Conservation (phyloP, 2,888 invertebrate genomes). For the Isoperla grammatica region DNA sequence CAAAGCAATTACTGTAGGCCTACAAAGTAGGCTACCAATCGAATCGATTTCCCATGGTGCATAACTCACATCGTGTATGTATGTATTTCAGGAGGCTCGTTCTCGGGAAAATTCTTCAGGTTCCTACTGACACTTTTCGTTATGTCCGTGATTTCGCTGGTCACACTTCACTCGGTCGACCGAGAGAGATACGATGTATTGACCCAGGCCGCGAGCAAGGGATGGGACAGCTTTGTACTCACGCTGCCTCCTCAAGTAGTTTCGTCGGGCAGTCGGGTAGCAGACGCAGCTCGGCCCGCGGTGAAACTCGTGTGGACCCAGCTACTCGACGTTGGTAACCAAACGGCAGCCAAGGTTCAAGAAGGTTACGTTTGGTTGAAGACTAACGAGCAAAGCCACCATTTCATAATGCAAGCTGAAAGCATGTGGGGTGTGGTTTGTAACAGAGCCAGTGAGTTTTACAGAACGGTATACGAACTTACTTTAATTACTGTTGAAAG, state of each 20-base stretch:
- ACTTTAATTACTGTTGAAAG: conserved; percentile 25
- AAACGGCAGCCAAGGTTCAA: conserved; percentile 13
- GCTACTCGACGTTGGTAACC: conserved; percentile 1
- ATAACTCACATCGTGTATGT: too few species aligned
- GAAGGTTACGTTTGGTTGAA: conserved; percentile 14
- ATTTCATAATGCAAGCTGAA: neutral
- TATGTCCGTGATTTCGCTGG: neutral
- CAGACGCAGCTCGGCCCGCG: neutral
- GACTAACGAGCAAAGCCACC: neutral
- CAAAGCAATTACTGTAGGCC: too few species aligned
- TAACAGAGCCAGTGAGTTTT: neutral
- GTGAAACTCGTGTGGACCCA: neutral
- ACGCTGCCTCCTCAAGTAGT: conserved; percentile 2
- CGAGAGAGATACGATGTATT: neutral
- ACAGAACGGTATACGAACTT: conserved; percentile 3
- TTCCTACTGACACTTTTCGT: neutral
- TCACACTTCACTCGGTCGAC: neutral
- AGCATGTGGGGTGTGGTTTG: neutral
- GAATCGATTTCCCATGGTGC: too few species aligned
- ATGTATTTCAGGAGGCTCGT: neutral
- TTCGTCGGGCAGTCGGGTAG: neutral
- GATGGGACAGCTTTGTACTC: neutral
- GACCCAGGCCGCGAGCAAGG: neutral
- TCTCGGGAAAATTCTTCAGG: conserved; percentile 6
- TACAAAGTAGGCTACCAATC: too few species aligned